Evolutionary conservation across 2,888 invertebrate genomes (phyloP).

Genomic region (Himalopsyche kuldschensis): DNA sequence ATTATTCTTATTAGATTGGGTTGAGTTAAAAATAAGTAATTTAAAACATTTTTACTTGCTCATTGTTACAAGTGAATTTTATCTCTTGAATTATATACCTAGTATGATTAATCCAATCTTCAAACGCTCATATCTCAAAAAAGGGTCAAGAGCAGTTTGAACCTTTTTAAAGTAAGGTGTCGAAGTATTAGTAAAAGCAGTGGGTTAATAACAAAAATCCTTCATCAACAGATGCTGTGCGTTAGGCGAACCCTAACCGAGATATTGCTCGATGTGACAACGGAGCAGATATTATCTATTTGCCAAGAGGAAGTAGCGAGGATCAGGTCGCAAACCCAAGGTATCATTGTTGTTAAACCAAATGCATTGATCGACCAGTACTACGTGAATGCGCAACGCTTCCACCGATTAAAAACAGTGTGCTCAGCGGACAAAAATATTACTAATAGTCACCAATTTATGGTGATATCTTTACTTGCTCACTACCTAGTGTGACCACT

Average conservation of each 20-base stretch:
- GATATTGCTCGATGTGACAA: conserved; percentile 91
- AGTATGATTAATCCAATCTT: too few relatives aligned
- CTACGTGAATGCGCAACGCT: not conserved
- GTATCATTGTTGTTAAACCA: conserved; percentile 61
- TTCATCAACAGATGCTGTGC: conserved; percentile 65
- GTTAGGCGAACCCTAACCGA: conserved; percentile 89
- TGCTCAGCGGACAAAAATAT: not conserved
- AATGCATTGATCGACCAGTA: conserved; percentile 20
- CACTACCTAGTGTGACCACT: not conserved
- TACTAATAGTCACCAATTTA: not conserved
- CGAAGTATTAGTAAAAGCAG: too few relatives aligned
- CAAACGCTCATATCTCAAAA: too few relatives aligned
- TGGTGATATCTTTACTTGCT: not conserved
- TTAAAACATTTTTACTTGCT: too few relatives aligned
- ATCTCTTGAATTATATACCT: too few relatives aligned
- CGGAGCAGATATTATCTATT: conserved; percentile 81
- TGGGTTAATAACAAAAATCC: not conserved
- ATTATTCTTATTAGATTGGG: too few relatives aligned
- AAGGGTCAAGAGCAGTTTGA: too few relatives aligned
- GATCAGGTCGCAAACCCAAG: conserved; percentile 78
- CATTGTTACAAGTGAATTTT: too few relatives aligned
- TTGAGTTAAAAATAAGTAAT: too few relatives aligned
- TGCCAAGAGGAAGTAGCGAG: conserved; percentile 84
- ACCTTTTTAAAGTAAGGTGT: too few relatives aligned
- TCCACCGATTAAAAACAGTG: not conserved